Conservation (phyloP, 2,113 vertebrate genomes). For the Cephalopterus ornatus region DNA sequence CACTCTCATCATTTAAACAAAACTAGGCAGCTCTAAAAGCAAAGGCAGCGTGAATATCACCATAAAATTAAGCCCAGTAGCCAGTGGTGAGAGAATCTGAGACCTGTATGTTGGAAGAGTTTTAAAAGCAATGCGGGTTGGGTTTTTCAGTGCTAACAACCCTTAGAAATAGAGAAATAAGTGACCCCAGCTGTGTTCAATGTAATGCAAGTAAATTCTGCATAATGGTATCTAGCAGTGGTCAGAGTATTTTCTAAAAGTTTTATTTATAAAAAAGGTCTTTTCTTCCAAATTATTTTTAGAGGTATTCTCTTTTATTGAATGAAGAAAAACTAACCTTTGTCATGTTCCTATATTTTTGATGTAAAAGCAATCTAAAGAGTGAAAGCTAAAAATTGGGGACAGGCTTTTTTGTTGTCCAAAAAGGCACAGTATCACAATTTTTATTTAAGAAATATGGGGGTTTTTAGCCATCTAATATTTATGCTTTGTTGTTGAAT, state of each 20-base stretch:
- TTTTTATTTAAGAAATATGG: background rate
- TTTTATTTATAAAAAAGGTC: background rate
- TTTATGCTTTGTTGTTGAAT: background rate
- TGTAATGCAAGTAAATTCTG: background rate
- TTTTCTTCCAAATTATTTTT: background rate
- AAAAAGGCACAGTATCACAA: background rate
- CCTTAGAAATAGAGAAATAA: background rate
- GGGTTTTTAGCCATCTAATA: background rate
- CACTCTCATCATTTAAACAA: background rate
- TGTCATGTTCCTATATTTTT: background rate
- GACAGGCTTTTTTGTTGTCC: background rate
- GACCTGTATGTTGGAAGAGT: background rate
- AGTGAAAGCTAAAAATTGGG: background rate
- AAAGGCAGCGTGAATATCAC: conserved; percentile 7
- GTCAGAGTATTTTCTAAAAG: background rate
- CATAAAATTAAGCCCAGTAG: background rate
- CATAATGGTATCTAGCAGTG: background rate
- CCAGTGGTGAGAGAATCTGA: background rate
- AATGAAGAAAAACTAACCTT: background rate
- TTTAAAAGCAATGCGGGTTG: conserved; percentile 5
- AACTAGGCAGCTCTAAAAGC: background rate
- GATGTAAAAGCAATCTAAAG: background rate
- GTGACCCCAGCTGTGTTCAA: background rate
- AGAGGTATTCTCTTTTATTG: background rate
- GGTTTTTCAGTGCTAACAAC: conserved; percentile 28